Evolutionary conservation across 2,797 vertebrate species (phyloP).

Genomic region (Dermochelys coriacea): DNA sequence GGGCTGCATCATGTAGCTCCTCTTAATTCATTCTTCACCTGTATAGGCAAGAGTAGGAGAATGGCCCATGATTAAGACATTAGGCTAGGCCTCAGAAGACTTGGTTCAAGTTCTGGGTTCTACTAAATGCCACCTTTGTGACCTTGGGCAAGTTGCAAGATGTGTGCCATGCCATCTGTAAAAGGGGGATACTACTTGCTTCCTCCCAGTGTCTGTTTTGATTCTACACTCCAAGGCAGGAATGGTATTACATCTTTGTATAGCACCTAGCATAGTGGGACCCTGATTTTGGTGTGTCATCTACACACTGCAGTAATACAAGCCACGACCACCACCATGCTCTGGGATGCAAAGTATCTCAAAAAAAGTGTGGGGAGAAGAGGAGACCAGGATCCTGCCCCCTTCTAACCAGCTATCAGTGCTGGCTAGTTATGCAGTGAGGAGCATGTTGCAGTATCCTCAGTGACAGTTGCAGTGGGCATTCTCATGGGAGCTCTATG

Average conservation of each 20-base stretch:
- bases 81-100: fast-evolving
- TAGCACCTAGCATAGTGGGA: not conserved
- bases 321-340: not conserved
- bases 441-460: no score
- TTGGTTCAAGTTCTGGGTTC: not conserved
- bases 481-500: not conserved
- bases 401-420: not conserved
- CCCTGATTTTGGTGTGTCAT: not conserved
- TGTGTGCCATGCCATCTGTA: not conserved
- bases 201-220: not conserved
- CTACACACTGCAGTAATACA: not conserved
- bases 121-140: not conserved
- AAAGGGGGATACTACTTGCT: not conserved
- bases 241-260: not conserved
- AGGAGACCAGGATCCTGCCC: no score
- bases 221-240: not conserved
- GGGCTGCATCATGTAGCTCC: not conserved
- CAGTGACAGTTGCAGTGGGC: not conserved
- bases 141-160: fast-evolving
- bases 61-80: not conserved
- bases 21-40: not conserved
- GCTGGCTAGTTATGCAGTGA: not conserved
- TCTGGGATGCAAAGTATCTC: not conserved
- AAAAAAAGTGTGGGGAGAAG: not conserved
- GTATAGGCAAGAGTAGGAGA: not conserved